These are phyloP conservation scores for Contarinia nasturtii DNA, from an alignment of 1,140 invertebrate species.

Conservation along the genomic window DNA sequence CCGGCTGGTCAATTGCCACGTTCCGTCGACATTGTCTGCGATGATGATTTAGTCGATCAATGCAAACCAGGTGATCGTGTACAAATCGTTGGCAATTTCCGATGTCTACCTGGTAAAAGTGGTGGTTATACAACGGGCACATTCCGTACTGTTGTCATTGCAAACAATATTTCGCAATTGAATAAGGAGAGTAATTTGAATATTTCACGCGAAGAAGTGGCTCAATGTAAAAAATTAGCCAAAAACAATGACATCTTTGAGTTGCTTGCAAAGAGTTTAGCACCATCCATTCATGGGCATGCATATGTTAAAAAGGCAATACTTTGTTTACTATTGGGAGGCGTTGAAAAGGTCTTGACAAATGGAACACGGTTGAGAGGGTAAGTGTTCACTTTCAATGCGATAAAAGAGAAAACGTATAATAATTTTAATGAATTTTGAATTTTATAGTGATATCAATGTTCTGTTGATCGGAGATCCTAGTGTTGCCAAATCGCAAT, in stretches of 20 bases:
- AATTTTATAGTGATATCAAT: constrained; percentile 71
- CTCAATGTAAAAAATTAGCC: constrained; percentile 74
- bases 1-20: constrained; percentile 91
- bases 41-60: constrained; percentile 89
- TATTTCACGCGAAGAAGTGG: constrained; percentile 75
- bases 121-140: constrained; percentile 84
- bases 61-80: constrained; percentile 96
- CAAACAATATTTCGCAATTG: constrained; percentile 78
- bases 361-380: constrained; percentile 95
- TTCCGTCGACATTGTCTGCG: constrained; percentile 84
- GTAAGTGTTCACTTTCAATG: constrained; percentile 21
- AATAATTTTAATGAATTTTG: neutral
- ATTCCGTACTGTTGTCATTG: constrained; percentile 88
- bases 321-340: constrained; percentile 84
- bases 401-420: neutral
- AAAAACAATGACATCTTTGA: constrained; percentile 77
- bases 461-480: constrained; percentile 95
- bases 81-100: constrained; percentile 82
- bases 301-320: constrained; percentile 95
- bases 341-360: constrained; percentile 84
- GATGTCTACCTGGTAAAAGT: constrained; percentile 87
- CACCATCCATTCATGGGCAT: constrained; percentile 96
- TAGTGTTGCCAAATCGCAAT: constrained; percentile 95
- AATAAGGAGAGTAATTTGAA: constrained; percentile 75
- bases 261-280: constrained; percentile 74